Evolutionary conservation across 2,888 invertebrate genomes (phyloP).

Genomic region (Encarsia formosa): DNA sequence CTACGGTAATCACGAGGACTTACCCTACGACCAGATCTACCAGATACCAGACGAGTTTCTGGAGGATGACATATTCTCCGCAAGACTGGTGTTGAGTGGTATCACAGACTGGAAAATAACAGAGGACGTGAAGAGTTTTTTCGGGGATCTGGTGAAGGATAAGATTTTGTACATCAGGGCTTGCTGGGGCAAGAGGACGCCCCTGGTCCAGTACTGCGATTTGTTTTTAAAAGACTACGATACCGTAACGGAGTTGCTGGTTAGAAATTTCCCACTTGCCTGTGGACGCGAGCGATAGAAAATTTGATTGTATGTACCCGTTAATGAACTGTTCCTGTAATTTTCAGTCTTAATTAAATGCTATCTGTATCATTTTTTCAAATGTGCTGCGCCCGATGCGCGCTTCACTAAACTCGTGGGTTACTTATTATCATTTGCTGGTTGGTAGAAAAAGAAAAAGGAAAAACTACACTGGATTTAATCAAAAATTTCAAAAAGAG

Average conservation of each 20-base stretch:
- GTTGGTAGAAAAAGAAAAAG: too few relatives aligned
- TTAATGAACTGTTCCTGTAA: slow-evolving; percentile 65
- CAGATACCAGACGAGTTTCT: slow-evolving; percentile 72
- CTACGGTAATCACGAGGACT: slow-evolving; percentile 73
- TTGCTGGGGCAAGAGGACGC: slow-evolving; percentile 65
- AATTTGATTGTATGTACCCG: slow-evolving; percentile 62
- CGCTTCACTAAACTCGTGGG: slow-evolving; percentile 59
- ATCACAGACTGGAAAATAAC: slow-evolving; percentile 57
- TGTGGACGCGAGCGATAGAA: slow-evolving; percentile 32
- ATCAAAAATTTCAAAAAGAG: too few relatives aligned
- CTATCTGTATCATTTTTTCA: too few relatives aligned
- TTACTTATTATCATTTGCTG: slow-evolving; percentile 64
- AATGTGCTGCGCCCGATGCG: too few relatives aligned
- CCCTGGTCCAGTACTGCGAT: slow-evolving; percentile 72
- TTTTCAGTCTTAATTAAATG: slow-evolving; percentile 71
- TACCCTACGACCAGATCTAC: slow-evolving; percentile 68
- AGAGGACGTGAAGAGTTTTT: slow-evolving; percentile 65
- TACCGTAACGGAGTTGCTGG: slow-evolving; percentile 59
- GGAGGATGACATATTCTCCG: slow-evolving; percentile 69
- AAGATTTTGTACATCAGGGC: slow-evolving; percentile 65
- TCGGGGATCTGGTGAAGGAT: slow-evolving; percentile 64
- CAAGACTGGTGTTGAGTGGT: slow-evolving; percentile 69
- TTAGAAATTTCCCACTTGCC: slow-evolving; percentile 38
- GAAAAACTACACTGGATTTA: too few relatives aligned
- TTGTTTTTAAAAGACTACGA: slow-evolving; percentile 60